Evolutionary conservation across 2,888 invertebrate species (phyloP).

Genomic region (Eristalinus aeneus): DNA sequence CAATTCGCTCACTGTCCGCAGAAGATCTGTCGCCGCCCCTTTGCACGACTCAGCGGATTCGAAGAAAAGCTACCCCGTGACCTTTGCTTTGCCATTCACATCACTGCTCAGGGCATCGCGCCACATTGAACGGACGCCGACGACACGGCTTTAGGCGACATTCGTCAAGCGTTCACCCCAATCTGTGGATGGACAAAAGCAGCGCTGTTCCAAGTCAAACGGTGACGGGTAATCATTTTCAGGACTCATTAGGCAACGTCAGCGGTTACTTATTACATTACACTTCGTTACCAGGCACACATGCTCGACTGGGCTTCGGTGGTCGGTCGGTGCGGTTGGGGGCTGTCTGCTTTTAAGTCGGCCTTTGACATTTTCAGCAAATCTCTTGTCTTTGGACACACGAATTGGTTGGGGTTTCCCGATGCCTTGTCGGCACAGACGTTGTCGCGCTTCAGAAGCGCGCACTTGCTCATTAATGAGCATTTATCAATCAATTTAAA

Average conservation of each 20-base stretch:
- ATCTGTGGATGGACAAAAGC: neutral
- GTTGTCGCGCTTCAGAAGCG: too few species aligned
- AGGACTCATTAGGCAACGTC: neutral
- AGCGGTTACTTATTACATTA: neutral
- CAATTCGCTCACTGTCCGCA: neutral
- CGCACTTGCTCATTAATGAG: neutral
- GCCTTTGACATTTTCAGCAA: neutral
- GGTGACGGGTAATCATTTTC: neutral
- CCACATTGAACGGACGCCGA: too few species aligned
- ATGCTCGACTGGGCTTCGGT: neutral
- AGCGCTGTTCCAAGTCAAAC: neutral
- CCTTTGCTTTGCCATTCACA: neutral
- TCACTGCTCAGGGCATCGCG: neutral
- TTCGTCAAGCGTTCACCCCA: neutral
- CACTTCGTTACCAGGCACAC: neutral
- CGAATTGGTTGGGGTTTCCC: too few species aligned
- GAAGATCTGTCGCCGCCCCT: neutral
- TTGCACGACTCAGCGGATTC: neutral
- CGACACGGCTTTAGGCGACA: neutral
- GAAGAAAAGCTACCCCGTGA: neutral
- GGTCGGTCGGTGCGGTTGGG: neutral
- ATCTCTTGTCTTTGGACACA: too few species aligned
- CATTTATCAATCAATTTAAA: conserved; percentile 57
- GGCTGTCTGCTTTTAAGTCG: neutral
- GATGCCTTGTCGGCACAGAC: too few species aligned